phyloP scores from a whole-genome alignment of 2,113 vertebrate species.

The Corydoras sp. region DNA sequence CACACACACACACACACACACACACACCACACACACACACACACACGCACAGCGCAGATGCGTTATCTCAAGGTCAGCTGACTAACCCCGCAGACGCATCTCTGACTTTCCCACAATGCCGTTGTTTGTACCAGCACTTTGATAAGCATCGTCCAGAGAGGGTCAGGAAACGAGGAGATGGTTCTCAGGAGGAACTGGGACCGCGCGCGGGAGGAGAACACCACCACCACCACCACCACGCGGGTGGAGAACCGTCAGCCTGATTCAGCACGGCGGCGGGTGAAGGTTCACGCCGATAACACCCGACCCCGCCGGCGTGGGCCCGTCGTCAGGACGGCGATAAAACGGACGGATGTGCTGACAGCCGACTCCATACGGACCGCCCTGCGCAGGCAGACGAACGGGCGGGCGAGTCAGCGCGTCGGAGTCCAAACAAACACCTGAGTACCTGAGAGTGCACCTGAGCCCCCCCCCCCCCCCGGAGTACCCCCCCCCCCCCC shows the following conservation, averaged over 20 bases:
- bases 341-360: too few species aligned
- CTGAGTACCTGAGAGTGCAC: too few species aligned
- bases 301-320: neutral
- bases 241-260: conserved; percentile 16
- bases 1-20: conserved; percentile 15
- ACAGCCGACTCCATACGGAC: too few species aligned
- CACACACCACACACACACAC: conserved; percentile 6
- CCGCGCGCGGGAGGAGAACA: conserved; percentile 1
- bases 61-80: conserved; percentile 33
- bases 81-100: conserved; percentile 24
- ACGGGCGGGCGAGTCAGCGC: too few species aligned
- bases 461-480: too few species aligned
- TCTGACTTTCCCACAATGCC: conserved; percentile 17
- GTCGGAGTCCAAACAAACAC: too few species aligned
- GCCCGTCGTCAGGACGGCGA: too few species aligned
- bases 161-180: conserved; percentile 23
- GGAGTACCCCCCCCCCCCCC: too few species aligned
- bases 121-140: conserved; percentile 36
- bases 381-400: too few species aligned
- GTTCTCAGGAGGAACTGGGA: conserved; percentile 30
- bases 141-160: conserved; percentile 32
- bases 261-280: conserved; percentile 27
- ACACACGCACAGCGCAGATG: conserved; percentile 16
- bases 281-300: conserved; percentile 2
- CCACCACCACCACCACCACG: too few species aligned